phyloP scores from a whole-genome alignment of 2,797 vertebrate species.

The Syncerus caffer region DNA sequence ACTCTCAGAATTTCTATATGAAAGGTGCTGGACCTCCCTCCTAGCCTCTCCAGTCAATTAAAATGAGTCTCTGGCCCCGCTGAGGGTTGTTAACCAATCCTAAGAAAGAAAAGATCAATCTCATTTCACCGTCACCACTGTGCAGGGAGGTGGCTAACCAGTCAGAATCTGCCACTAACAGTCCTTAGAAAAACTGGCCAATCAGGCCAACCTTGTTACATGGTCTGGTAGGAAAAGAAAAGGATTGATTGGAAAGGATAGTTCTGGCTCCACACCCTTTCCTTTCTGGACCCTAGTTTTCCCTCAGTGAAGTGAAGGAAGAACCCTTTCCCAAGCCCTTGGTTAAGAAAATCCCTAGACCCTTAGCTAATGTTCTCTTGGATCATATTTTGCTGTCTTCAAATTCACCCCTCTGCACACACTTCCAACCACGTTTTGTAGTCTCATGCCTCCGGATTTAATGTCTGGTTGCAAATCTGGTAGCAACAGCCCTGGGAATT shows the following conservation, averaged over 20 bases:
- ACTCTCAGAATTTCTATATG: constrained; percentile 38
- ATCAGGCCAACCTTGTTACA: constrained; percentile 66
- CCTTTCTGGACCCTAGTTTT: constrained; percentile 39
- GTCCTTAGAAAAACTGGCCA: constrained; percentile 67
- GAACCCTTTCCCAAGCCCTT: not conserved
- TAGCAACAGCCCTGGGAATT: not conserved
- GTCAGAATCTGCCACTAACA: constrained; percentile 67
- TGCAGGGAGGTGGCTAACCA: constrained; percentile 62
- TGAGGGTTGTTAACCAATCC: constrained; percentile 68
- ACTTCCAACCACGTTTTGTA: not conserved
- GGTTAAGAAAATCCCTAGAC: not conserved
- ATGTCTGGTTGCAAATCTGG: constrained; percentile 40
- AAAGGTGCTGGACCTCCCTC: constrained; percentile 30
- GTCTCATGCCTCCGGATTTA: not conserved
- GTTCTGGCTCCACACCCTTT: constrained; percentile 68
- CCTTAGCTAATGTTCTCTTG: not conserved
- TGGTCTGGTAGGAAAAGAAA: constrained; percentile 67
- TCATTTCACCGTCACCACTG: constrained; percentile 41
- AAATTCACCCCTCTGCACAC: not conserved
- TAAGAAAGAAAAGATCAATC: constrained; percentile 61
- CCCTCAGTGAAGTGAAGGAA: not conserved
- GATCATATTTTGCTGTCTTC: not conserved
- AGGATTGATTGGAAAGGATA: constrained; percentile 60
- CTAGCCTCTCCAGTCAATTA: constrained; percentile 60
- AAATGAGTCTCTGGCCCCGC: constrained; percentile 46